phyloP scores from a whole-genome alignment of 2,888 invertebrate species.

The Zaprionus obscuricornis region DNA sequence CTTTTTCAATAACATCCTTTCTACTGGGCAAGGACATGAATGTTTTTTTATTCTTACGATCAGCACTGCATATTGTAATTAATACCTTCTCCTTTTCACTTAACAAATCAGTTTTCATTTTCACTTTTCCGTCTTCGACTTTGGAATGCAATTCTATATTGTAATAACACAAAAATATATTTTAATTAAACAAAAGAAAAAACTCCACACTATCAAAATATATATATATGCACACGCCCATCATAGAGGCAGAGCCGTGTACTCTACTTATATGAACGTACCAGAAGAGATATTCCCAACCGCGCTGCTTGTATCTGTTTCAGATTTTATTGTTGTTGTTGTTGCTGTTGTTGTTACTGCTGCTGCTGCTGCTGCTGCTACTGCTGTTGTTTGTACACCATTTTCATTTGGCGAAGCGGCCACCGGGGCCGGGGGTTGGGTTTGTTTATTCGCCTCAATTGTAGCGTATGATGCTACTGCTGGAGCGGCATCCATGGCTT shows the following conservation, averaged over 20 bases:
- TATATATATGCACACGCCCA: conserved; percentile 21
- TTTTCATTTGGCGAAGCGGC: conserved; percentile 62
- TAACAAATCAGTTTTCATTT: conserved; percentile 49
- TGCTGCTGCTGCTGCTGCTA: too few species aligned
- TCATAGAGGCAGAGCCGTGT: neutral
- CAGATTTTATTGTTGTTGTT: conserved; percentile 73
- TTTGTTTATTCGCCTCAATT: conserved; percentile 47
- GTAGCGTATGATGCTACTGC: conserved; percentile 35
- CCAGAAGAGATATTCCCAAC: conserved; percentile 34
- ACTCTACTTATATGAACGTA: conserved; percentile 21
- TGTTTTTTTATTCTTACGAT: conserved; percentile 69
- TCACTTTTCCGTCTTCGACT: conserved; percentile 38
- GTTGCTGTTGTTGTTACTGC: too few species aligned
- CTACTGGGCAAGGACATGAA: conserved; percentile 70
- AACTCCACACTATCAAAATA: neutral
- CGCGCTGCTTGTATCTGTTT: conserved; percentile 31
- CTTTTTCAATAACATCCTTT: conserved; percentile 69
- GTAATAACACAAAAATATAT: conserved; percentile 8
- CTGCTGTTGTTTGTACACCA: conserved; percentile 78
- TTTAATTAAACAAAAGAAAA: conserved; percentile 46
- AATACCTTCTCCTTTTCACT: conserved; percentile 69
- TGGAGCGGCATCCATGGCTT: conserved; percentile 66
- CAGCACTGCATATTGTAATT: conserved; percentile 72
- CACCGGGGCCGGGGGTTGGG: conserved; percentile 60
- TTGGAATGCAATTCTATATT: conserved; percentile 52